A percentile compares a stretch with the other conserved stretches of the same genome.
Conservation (phyloP, 2,113 vertebrate genomes). For the Arothron firmamentum region DNA sequence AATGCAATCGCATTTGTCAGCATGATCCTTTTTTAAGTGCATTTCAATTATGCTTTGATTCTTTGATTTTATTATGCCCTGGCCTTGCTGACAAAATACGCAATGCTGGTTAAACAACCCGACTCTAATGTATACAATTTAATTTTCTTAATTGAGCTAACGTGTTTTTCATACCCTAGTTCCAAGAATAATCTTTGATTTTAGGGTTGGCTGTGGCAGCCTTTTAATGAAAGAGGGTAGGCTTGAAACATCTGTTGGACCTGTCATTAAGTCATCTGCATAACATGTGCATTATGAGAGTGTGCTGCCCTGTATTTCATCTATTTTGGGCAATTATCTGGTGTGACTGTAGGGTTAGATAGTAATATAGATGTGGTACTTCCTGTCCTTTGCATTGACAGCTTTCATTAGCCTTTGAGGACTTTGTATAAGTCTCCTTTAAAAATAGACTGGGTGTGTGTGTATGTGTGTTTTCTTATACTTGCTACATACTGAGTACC, state of each 20-base stretch:
- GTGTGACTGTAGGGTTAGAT: slow-evolving; percentile 54
- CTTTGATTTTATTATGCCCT: slow-evolving; percentile 93
- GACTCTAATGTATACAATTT: slow-evolving; percentile 92
- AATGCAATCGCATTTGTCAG: slow-evolving; percentile 96
- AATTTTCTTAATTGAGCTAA: slow-evolving; percentile 98
- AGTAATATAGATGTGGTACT: slow-evolving; percentile 61
- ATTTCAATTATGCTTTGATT: slow-evolving; percentile 98
- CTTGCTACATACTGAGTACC: too few relatives aligned
- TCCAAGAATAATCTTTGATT: slow-evolving; percentile 90
- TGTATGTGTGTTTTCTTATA: too few relatives aligned
- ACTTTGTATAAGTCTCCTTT: slow-evolving; percentile 43
- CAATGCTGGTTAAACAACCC: slow-evolving; percentile 81
- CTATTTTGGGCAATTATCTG: slow-evolving; percentile 69
- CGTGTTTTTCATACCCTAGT: slow-evolving; percentile 94
- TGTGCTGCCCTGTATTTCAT: slow-evolving; percentile 69
- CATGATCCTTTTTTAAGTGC: slow-evolving; percentile 95
- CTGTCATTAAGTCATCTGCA: slow-evolving; percentile 77
- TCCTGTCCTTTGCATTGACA: slow-evolving; percentile 28
- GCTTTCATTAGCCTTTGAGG: slow-evolving; percentile 45
- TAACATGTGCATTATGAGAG: slow-evolving; percentile 83
- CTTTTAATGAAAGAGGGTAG: slow-evolving; percentile 86
- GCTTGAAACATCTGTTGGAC: slow-evolving; percentile 80
- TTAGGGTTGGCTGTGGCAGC: slow-evolving; percentile 79
- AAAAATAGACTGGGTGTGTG: slow-evolving; percentile 24
- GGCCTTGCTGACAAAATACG: slow-evolving; percentile 79